A percentile compares a stretch with the other conserved stretches of the same genome.
phyloP scores from a whole-genome alignment of 1,140 invertebrate species.

The Phymastichus coffea region DNA sequence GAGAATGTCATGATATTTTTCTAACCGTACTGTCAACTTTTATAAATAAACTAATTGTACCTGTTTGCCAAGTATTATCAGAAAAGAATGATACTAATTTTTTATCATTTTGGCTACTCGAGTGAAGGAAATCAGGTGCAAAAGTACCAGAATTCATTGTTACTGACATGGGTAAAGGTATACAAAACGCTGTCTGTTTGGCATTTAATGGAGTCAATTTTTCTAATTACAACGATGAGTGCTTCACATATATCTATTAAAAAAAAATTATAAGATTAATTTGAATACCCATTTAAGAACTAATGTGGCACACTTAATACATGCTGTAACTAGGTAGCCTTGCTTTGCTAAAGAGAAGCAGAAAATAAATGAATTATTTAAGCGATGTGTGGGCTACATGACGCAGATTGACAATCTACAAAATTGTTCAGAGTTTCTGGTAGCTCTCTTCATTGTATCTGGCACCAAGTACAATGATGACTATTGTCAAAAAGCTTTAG shows the following conservation, averaged over 20 bases:
- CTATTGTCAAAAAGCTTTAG: neutral
- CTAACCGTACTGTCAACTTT: neutral
- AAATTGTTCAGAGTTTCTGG: neutral
- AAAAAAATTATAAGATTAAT: neutral
- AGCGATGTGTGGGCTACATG: too few relatives aligned
- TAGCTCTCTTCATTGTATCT: neutral
- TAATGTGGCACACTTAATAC: neutral
- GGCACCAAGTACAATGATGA: neutral
- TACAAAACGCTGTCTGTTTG: neutral
- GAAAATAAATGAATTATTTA: neutral
- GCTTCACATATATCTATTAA: neutral
- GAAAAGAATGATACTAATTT: constrained; percentile 2
- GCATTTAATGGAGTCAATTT: neutral
- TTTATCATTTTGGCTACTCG: neutral
- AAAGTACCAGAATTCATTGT: neutral
- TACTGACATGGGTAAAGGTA: neutral
- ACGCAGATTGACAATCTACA: neutral
- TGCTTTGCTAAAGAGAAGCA: neutral
- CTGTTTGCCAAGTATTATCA: neutral
- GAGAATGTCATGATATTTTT: neutral
- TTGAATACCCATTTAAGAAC: neutral
- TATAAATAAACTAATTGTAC: neutral
- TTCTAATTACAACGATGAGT: neutral
- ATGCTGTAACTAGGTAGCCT: neutral
- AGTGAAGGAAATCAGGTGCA: neutral